Evolutionary conservation across 2,888 invertebrate genomes (phyloP).

Genomic region (Ferdinandea cuprea): DNA sequence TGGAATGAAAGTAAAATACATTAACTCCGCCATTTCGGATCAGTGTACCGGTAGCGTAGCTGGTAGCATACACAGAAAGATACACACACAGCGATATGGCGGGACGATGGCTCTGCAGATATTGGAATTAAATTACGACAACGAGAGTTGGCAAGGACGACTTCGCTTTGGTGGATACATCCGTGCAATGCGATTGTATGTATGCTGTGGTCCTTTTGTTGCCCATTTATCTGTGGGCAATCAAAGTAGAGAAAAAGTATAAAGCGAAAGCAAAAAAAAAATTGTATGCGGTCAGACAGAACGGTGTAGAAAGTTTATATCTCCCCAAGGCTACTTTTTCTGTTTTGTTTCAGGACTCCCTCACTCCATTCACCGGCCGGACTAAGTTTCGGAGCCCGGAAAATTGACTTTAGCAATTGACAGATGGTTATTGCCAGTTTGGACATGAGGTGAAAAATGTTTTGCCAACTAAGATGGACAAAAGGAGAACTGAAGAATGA

Average conservation of each 20-base stretch:
- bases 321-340: conserved; percentile 30
- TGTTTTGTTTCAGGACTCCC: conserved; percentile 45
- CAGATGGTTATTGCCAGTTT: conserved; percentile 72
- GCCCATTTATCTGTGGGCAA: conserved; percentile 69
- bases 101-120: conserved; percentile 57
- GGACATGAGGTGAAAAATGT: conserved; percentile 72
- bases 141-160: conserved; percentile 55
- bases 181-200: background rate
- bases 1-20: conserved; percentile 71
- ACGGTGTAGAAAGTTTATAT: conserved; percentile 55
- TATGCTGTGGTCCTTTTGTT: conserved; percentile 44
- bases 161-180: conserved; percentile 2
- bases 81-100: background rate
- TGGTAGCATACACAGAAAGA: background rate
- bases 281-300: conserved; percentile 32
- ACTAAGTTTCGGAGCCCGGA: conserved; percentile 48
- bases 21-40: conserved; percentile 64
- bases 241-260: conserved; percentile 25
- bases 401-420: conserved; percentile 72
- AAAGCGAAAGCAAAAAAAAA: conserved; percentile 8
- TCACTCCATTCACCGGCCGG: background rate
- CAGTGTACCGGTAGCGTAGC: conserved; percentile 6
- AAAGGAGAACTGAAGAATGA: conserved; percentile 46
- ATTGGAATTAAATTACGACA: conserved; percentile 73
- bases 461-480: conserved; percentile 57